These are phyloP conservation scores for Eclectus roratus DNA, from an alignment of 2,113 vertebrate species.

Conservation along the genomic window DNA sequence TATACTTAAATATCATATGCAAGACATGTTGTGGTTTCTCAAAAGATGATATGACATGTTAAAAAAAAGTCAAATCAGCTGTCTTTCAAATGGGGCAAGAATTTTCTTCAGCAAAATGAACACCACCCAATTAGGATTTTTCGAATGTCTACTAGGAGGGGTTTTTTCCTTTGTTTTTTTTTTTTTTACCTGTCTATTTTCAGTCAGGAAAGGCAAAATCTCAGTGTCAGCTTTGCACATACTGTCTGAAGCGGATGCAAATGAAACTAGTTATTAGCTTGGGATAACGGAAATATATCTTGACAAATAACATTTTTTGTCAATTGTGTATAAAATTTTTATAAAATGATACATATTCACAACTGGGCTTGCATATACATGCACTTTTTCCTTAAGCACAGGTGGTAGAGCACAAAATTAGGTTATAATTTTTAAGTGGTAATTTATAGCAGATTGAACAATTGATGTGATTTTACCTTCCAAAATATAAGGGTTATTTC, in stretches of 20 bases:
- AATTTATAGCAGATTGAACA: neutral
- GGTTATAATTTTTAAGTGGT: neutral
- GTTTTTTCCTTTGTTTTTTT: neutral
- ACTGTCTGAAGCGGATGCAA: conserved; percentile 24
- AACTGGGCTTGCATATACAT: neutral
- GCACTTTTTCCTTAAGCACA: neutral
- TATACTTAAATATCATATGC: neutral
- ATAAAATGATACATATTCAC: neutral
- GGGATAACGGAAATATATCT: conserved; percentile 15
- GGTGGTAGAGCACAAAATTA: neutral
- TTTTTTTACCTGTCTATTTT: neutral
- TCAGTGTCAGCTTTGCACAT: neutral
- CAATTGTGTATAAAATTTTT: neutral
- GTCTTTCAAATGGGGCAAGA: neutral
- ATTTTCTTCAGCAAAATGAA: neutral
- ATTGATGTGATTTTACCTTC: neutral
- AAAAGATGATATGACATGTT: neutral
- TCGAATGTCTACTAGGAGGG: neutral
- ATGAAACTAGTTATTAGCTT: neutral
- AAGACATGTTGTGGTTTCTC: neutral
- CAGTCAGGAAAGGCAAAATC: conserved; percentile 2
- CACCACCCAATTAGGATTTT: neutral
- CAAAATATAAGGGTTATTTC: neutral
- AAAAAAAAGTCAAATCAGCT: conserved; percentile 7
- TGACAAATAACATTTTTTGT: neutral